Evolutionary conservation across 2,888 invertebrate species (phyloP).

Genomic region (Apodemia hepburni): DNA sequence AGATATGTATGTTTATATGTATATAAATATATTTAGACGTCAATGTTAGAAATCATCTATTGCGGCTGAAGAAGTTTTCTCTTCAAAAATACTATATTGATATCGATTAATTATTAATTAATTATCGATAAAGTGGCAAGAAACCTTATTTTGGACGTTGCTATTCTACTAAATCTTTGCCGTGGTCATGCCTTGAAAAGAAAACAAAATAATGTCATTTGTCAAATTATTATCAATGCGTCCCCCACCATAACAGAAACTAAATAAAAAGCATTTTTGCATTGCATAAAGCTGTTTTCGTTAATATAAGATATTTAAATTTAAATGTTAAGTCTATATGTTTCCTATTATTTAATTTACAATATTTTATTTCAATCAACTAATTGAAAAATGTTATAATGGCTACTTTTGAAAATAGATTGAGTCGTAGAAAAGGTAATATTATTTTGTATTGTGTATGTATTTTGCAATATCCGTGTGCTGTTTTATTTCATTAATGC

Average conservation of each 20-base stretch:
- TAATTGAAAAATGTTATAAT: slow-evolving; percentile 62
- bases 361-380: slow-evolving; percentile 22
- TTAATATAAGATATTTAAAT: slow-evolving; percentile 22
- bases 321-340: slow-evolving; percentile 21
- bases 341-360: slow-evolving; percentile 20
- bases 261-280: slow-evolving; percentile 27
- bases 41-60: too few species aligned
- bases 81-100: too few species aligned
- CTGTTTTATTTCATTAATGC: not conserved
- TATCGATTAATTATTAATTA: too few species aligned
- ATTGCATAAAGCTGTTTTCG: slow-evolving; percentile 24
- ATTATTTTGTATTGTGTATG: slow-evolving; percentile 25
- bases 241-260: slow-evolving; percentile 34
- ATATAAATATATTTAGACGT: too few species aligned
- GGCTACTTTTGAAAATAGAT: slow-evolving; percentile 72
- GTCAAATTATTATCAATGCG: slow-evolving; percentile 36
- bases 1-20: too few species aligned
- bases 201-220: slow-evolving; percentile 19
- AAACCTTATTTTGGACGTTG: too few species aligned
- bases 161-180: too few species aligned
- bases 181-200: slow-evolving; percentile 13
- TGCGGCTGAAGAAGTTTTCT: too few species aligned
- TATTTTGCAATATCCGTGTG: not conserved
- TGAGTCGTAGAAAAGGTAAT: slow-evolving; percentile 73
- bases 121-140: too few species aligned